Conservation (phyloP, 2,797 vertebrate species). For the Martes flavigula region DNA sequence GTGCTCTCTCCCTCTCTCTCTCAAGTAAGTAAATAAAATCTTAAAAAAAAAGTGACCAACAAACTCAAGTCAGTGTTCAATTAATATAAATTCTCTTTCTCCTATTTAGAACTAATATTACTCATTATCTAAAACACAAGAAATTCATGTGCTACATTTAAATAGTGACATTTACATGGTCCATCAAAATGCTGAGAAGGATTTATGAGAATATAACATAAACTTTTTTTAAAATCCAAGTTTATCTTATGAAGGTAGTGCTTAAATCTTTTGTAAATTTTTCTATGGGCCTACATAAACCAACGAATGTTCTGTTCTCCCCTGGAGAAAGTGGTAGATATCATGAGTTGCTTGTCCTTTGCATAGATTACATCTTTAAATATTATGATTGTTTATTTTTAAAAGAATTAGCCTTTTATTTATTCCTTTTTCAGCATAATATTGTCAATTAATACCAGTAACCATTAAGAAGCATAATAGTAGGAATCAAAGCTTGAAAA, state of each 20-base stretch:
- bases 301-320: not conserved
- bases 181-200: not conserved
- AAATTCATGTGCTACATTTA: not conserved
- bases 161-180: not conserved
- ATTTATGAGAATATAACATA: not conserved
- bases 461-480: not conserved
- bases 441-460: not conserved
- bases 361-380: not conserved
- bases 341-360: not conserved
- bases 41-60: not conserved
- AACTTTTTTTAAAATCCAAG: not conserved
- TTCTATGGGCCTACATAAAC: not conserved
- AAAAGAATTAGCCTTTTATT: not conserved
- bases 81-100: not conserved
- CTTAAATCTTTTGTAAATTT: not conserved
- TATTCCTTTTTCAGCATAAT: not conserved
- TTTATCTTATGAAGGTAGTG: not conserved
- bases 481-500: not conserved
- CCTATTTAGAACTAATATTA: not conserved
- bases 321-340: not conserved
- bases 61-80: not conserved
- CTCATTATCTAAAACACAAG: not conserved
- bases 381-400: not conserved
- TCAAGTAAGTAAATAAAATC: not conserved
- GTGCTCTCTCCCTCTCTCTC: not conserved